These are phyloP conservation scores for Origma solitaria DNA, from an alignment of 2,113 vertebrate species.

Conservation along the genomic window DNA sequence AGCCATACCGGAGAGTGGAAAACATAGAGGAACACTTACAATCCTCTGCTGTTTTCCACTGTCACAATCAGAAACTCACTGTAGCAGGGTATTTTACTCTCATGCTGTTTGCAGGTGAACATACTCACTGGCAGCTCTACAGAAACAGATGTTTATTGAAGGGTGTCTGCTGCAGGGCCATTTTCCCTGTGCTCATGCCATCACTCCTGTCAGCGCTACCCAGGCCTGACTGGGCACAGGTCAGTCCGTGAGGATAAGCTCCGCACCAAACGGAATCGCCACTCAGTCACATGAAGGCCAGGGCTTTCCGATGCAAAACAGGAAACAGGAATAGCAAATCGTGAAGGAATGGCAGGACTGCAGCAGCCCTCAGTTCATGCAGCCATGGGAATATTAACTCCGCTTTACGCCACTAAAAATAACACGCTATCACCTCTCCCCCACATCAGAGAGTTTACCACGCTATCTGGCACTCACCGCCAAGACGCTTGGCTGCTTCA, in stretches of 20 bases:
- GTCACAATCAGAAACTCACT: not conserved
- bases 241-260: not conserved
- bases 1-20: not conserved
- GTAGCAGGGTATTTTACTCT: not conserved
- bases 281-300: not conserved
- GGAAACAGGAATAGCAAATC: constrained; percentile 36
- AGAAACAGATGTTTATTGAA: not conserved
- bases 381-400: not conserved
- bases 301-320: not conserved
- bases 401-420: constrained; percentile 5
- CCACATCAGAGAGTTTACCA: not conserved
- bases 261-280: not conserved
- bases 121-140: rapidly evolving
- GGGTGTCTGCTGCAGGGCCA: not conserved
- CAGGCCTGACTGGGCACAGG: not conserved
- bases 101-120: not conserved
- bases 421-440: not conserved
- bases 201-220: not conserved
- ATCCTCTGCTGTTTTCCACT: not conserved
- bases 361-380: not conserved
- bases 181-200: not conserved
- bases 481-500: not conserved
- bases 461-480: not conserved
- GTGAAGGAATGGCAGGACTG: constrained; percentile 7
- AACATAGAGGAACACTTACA: not conserved